Base-by-base conservation (phyloP, 2,797 vertebrate genomes). In the Cirrhinus molitorella region DNA sequence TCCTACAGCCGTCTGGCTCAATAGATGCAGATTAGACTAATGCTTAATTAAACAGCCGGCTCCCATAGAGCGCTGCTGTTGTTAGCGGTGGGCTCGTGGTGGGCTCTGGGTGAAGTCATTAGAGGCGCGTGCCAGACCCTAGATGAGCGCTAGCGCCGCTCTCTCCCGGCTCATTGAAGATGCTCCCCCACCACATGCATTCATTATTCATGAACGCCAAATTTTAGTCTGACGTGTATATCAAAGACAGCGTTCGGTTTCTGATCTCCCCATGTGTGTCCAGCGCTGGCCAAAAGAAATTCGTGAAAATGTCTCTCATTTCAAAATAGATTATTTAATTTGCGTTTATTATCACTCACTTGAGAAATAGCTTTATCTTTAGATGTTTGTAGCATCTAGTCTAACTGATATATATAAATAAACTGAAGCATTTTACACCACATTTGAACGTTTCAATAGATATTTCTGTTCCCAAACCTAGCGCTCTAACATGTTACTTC, bases 41-140 rank as follows among this genome's bases (percentile, higher is more conserved):
- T 92, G 90, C 92, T 91, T 92, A 90, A 93, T 93, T 90, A 89
- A 91, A 91, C 80, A 89, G 87, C 87, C 90, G 84, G 79, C 82
- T 93, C 90, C 80, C 74, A 49, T 59, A 57, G 61, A 84, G 86
- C 66, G 85, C 37, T 74, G 34, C 63, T 77, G 80, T 83, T 88
- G 87, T 86, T 65, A 77, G 85, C 73, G 86, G 84, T 73, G 67
- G 78, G 81, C 51, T 66, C 19, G 40, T 78, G 83, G n/a, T 84
- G 87, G 92, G 93, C 92, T 94, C 91, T 21, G 81, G 89, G 90
- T 88, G 71, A 88, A 92, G 89, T 94, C 92, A 93, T 94, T 94
- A 93, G 87, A 87, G 88, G 85, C 84, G 83, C 85, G 88, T 72
- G 88, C 89, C 8, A 79, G 90, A 92, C 89, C 90, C 86, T 91